Base-by-base conservation (phyloP, 2,888 invertebrate species). In the Mythimna loreyi region DNA sequence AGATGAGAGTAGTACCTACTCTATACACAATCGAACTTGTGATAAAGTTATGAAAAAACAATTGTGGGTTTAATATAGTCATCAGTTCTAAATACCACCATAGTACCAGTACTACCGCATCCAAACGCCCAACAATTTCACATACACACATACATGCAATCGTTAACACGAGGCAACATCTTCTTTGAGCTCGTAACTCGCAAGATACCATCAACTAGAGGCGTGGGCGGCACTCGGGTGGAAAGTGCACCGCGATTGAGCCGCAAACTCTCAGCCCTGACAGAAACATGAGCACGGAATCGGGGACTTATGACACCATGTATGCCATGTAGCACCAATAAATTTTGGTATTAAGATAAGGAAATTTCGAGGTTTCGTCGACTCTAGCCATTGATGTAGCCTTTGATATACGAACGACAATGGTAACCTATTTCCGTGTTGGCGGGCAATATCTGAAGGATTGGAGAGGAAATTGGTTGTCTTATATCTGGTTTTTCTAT, bases 261-360 rank as follows among this genome's bases (percentile, higher is more conserved):
- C 67, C 74, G 78, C 78, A 78, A 78, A 78, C 80, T 61, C 68
- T 68, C 50, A 60, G 65, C 11, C 43, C 67, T 72, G 84, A 83
- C 85, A 84, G 71, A 62, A 67, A 84, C 84, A 84, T 79, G 79
- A 84, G 63, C 83, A 81, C 82, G 72, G 72, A 80, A 68, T 76
- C 78, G 78, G 84, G 87, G 86, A 92, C 88, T 92, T 92, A 92
- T 91, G 92, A 89, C 83, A 81, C 78, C 85, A 80, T 78, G 83
- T 84, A 82, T 80, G 75, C 60, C 61, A 61, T 79, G 79, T 84
- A 67, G 69, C 73, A 78, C 75, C 82, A 71, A 87, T 90, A 90
- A 88, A 90, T 87, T 85, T 86, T 72, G 81, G 83, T 82, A 89
- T 89, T 90, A 87, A 90, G 90, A 90, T 90, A 90, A 90, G 87